phyloP scores from a whole-genome alignment of 1,140 invertebrate genomes.

The Drosophila pseudoananassae region DNA sequence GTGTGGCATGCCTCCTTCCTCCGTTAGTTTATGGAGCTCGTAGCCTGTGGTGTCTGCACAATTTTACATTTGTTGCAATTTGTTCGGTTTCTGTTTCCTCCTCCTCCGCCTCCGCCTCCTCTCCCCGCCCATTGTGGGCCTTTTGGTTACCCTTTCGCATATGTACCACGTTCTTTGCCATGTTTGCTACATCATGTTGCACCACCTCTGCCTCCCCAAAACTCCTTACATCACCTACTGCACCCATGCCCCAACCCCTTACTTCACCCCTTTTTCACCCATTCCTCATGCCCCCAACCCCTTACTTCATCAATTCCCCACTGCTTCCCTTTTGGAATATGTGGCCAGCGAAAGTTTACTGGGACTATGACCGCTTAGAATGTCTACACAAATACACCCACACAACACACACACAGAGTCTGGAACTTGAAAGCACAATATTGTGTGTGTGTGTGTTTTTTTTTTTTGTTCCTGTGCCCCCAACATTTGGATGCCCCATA shows the following conservation, averaged over 20 bases:
- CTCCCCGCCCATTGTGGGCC: background rate
- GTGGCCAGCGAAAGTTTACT: slow-evolving; percentile 77
- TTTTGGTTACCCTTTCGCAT: background rate
- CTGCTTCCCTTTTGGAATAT: slow-evolving; percentile 36
- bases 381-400: slow-evolving; percentile 70
- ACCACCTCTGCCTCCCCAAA: background rate
- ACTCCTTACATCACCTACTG: no score
- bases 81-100: slow-evolving; percentile 39
- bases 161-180: no score
- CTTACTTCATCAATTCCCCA: background rate
- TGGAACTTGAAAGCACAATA: slow-evolving; percentile 76
- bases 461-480: slow-evolving; percentile 3
- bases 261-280: background rate
- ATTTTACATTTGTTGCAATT: slow-evolving; percentile 40
- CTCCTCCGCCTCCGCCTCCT: no score
- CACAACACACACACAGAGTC: slow-evolving; percentile 54
- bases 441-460: slow-evolving; percentile 41
- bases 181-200: background rate
- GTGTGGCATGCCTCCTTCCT: no score
- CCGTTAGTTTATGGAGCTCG: no score
- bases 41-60: no score
- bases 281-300: background rate
- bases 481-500: slow-evolving; percentile 65
- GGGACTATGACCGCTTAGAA: slow-evolving; percentile 83
- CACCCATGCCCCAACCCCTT: no score